Evolutionary conservation across 1,140 invertebrate species (phyloP), one percentile per base, ranked within the genome.

Genomic region (Aphaenogaster floridana): DNA sequence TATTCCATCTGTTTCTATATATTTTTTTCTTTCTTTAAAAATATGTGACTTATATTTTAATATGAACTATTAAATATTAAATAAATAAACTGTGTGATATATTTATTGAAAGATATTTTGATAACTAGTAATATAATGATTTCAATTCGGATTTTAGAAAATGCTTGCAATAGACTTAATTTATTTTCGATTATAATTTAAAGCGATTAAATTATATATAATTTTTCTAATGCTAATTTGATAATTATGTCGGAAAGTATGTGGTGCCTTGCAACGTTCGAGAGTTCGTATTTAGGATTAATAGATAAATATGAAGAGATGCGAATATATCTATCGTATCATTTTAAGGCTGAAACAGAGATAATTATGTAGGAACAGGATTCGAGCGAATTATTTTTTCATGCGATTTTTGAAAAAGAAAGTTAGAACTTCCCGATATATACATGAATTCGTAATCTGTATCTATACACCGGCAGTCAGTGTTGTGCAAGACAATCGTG

Each of bases 271-370:
- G 84, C 76, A 86, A 86, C 42, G 63, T 86, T 76, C 42, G 64
- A 83, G 77, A 50, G 8, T 13, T 63, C 39, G 28, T 80, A 80
- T 61, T 39, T 69, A 54, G n/a, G 4, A 68, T 68, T 59, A 72
- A 79, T 86, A 69, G n/a, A 36, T 50, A 76, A 63, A 28, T 59
- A 52, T 52, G n/a, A 68, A 68, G 9, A 68, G 52, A 50, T 66
- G 68, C 45, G 52, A 28, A 81, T 61, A 64, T 83, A 88, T 86
- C 78, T 76, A 77, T 87, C 91, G 88, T 93, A 90, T 92, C 91
- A 91, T 84, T 91, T 90, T 90, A 91, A 92, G 90, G 87, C 89
- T 92, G 89, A 92, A 48, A 59, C n/a, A 86, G 76, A 84, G 68
- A 45, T 64, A 74, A 84, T 34, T 57, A 39, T 28, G 15, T 59